Base-by-base conservation (phyloP, 2,797 vertebrate genomes). In the Tapera naevia region DNA sequence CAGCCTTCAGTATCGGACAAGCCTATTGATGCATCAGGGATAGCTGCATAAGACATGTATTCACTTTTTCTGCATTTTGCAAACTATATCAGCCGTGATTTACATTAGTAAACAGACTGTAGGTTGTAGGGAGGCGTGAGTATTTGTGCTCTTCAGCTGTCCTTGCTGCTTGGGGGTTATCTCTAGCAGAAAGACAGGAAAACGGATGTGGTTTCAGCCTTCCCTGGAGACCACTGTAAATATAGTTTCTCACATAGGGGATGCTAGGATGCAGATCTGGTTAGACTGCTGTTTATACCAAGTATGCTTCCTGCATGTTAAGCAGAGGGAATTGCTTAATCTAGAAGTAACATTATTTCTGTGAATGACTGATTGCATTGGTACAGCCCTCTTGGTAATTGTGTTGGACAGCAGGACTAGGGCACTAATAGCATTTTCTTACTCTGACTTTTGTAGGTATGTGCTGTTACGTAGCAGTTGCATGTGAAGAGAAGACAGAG, bases 391-490 rank as follows among this genome's bases (percentile, higher is more conserved):
- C n/a, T 73, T 2, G 3, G 37, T 79, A 30, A 19, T 19, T 65
- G 13, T 41, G 37, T 48, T 78, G 17, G 35, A 28, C 19, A 82
- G 81, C 23, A 12, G 39, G 33, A 51, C 30, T 45, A 57, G 41
- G 81, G 33, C 58, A 17, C 35, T 91, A 60, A 74, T 10, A 39
- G 12, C 16, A 9, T 85, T 88, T 89, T 91, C 53, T 85, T 88
- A 71, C 57, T 67, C 33, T 88, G 80, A 12, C n/a, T 89, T 86
- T 17, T 86, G 23, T 89, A 95, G 95, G 93, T 95, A 96, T 97
- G 95, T 48, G 32, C 57, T 92, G 80, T 91, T 89, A 91, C 1
- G 0, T 58, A 86, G 74, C 35, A 64, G 37, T 46, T 95, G 43
- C 62, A 72, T 11, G 82, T 95, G 82, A 95, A 86, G 62, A 89